A percentile compares a stretch with the other conserved stretches of the same genome.
Evolutionary conservation across 2,113 vertebrate species (phyloP).

Genomic region (Numenius arquata): DNA sequence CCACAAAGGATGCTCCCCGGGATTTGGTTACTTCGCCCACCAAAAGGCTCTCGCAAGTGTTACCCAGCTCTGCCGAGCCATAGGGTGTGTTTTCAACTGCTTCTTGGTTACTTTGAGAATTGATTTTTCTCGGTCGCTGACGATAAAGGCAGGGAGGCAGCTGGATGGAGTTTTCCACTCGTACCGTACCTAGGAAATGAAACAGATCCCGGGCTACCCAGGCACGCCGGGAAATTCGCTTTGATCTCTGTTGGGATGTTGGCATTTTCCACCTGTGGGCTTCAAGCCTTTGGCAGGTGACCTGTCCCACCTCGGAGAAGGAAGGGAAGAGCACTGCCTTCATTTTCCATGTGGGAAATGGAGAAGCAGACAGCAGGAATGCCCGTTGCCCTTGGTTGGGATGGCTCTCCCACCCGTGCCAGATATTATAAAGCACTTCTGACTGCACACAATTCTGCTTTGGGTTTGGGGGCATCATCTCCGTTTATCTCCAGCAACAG

Average conservation of each 20-base stretch:
- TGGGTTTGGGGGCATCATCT: not conserved
- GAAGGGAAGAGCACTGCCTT: not conserved
- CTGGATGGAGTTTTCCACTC: not conserved
- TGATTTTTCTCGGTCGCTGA: not conserved
- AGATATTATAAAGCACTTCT: not conserved
- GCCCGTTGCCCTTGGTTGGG: rapidly evolving
- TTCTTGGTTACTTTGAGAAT: conserved; percentile 4
- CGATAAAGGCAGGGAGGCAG: not conserved
- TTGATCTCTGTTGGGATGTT: not conserved
- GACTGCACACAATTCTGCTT: not conserved
- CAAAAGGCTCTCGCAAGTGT: not conserved
- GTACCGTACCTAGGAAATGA: not conserved
- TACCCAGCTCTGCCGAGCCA: rapidly evolving
- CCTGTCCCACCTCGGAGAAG: not conserved
- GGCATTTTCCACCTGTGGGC: not conserved
- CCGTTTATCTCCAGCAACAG: not conserved
- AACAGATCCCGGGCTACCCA: conserved; percentile 2
- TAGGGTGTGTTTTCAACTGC: not conserved
- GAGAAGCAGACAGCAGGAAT: not conserved
- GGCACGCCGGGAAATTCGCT: not conserved
- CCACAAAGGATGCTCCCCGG: not conserved
- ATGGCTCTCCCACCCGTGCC: rapidly evolving
- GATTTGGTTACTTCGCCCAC: not conserved
- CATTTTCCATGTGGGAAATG: not conserved
- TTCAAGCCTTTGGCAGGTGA: not conserved